Evolutionary conservation across 2,888 invertebrate species (phyloP).

Genomic region (Pseudococcus viburni): DNA sequence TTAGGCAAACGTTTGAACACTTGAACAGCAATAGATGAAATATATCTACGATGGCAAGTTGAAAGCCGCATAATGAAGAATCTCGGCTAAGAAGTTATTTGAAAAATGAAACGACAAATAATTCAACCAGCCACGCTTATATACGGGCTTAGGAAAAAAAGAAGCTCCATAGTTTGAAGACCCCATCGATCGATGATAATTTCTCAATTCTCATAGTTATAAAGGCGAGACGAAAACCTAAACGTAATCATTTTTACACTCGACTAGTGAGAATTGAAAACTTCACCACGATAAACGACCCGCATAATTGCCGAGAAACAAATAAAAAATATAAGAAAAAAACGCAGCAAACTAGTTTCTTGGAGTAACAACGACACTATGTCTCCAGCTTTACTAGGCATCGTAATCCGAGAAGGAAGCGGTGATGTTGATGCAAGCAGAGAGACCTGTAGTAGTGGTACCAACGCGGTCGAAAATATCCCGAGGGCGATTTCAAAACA

Average conservation of each 20-base stretch:
- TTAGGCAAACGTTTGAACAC: too few species aligned
- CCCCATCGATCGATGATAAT: neutral
- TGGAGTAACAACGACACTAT: neutral
- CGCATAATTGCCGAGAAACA: conserved; percentile 22
- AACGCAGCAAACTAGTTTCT: neutral
- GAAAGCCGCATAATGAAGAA: too few species aligned
- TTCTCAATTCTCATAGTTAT: neutral
- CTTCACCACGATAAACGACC: neutral
- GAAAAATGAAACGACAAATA: too few species aligned
- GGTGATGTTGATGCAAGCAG: neutral
- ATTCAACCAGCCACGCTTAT: too few species aligned
- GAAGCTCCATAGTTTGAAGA: neutral
- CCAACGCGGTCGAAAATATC: too few species aligned
- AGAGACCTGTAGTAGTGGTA: too few species aligned
- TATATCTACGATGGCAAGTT: too few species aligned
- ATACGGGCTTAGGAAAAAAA: neutral
- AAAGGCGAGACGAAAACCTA: neutral
- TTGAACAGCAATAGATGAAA: too few species aligned
- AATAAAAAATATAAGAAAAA: neutral
- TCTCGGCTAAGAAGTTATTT: too few species aligned
- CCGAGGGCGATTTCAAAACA: too few species aligned
- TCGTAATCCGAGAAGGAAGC: conserved; percentile 1
- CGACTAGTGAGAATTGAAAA: neutral
- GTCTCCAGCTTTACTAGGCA: neutral
- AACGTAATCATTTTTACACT: neutral